Evolutionary conservation across 2,888 invertebrate genomes (phyloP), one percentile per base, ranked within the genome.

Genomic region (Leucophenga maculata): DNA sequence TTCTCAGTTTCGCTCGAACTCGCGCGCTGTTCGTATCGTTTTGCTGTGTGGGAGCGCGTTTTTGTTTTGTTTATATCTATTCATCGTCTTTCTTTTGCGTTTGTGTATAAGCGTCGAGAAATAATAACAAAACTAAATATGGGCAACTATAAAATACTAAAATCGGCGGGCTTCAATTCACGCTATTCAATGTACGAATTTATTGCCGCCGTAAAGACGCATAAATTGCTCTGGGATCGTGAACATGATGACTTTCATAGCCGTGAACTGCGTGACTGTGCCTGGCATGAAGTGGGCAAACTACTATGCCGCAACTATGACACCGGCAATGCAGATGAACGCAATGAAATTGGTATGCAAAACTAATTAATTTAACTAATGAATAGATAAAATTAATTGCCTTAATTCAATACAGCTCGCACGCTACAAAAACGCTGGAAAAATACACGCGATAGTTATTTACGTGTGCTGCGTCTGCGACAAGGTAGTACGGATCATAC

Each of bases 101-200:
- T 13, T 32, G 11, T 44, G n/a, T n/a, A 57, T 46, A 39, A 39
- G 3, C 46, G 3, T 8, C 6, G 16, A 11, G 14, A 18, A 14
- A 32, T 18, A 44, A 4, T 39, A 46, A 50, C 1, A 8, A 66
- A 52, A 52, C 54, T n/a, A 14, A 46, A 59, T 62, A 82, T 84
- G 80, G 80, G 80, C 13, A 81, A 81, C 48, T 77, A 79, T 64
- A 82, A 80, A 67, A 75, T 78, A 18, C n/a, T 83, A 0, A 78
- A 79, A 68, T 76, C 80, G 11, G 80, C 79, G 31, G 71, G 54
- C 68, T 66, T 66, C 39, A 48, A 20, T 46, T 32, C 68, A 18
- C 65, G 77, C 1, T 84, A 81, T 48, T 80, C 81, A 2, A 82
- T 84, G 78, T 79, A 79, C 44, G 81, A 85, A 54, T 84, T 84